Percentiles rank a stretch among this genome's conserved stretches.
These are phyloP conservation scores for Anolis sagrei DNA, from an alignment of 2,113 vertebrate species.

Conservation along the genomic window DNA sequence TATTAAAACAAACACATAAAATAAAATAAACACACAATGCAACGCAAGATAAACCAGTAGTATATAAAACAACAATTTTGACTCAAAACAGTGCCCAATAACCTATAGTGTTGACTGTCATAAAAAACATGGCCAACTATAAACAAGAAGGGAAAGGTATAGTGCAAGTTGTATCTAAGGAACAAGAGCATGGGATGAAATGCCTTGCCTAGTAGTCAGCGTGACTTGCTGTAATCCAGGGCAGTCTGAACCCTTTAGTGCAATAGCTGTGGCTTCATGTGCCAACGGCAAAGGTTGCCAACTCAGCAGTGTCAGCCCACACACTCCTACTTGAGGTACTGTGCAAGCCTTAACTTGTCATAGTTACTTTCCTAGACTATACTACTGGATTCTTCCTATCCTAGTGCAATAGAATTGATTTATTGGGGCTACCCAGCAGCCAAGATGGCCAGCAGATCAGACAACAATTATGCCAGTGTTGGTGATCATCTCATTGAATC, in stretches of 20 bases:
- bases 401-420: background rate
- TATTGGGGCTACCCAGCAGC: background rate
- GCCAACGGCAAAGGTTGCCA: background rate
- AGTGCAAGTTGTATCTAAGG: no score
- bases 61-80: no score
- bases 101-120: no score
- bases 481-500: no score
- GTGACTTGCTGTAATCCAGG: background rate
- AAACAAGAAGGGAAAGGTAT: no score
- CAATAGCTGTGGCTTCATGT: background rate
- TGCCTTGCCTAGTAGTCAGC: no score
- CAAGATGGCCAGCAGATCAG: background rate
- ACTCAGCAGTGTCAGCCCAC: background rate
- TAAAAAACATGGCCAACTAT: no score
- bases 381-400: background rate
- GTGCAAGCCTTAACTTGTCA: background rate
- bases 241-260: background rate
- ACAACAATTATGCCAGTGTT: background rate
- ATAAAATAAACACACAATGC: no score
- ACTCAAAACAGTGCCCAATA: no score
- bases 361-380: background rate
- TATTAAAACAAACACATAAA: no score
- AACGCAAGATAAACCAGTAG: no score
- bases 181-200: no score
- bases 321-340: background rate